Evolutionary conservation across 2,113 vertebrate species (phyloP), one percentile per base, ranked within the genome.

Genomic region (Hoplias malabaricus): DNA sequence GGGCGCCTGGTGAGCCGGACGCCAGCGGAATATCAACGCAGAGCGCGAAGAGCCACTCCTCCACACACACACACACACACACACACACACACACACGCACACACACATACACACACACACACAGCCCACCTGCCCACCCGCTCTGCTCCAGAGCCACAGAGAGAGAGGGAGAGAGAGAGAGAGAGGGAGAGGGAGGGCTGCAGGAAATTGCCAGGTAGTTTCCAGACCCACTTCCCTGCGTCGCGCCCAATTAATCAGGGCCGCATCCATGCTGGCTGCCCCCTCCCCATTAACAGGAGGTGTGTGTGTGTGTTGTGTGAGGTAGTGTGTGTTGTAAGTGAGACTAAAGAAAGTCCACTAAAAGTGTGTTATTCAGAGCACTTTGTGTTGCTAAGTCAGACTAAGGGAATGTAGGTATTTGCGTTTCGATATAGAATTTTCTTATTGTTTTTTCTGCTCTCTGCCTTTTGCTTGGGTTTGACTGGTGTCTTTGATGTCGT

Each of bases 161-260:
- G 25, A 67, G 25, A 56, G 62, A 59, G 53, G 25, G 33, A 56
- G 61, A 59, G 69, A 33, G 70, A 69, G 36, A 67, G 56, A 63
- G 66, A 25, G 25, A 38, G 70, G 34, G 25, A 38, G 27, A 36
- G 78, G 81, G 82, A 31, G 78, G 87, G 86, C 84, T 88, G 85
- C 82, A 87, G 87, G 91, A 92, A 93, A 93, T 90, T 91, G 90
- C 88, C 91, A 93, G 92, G 90, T 92, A 92, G 90, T 91, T 90
- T 92, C 90, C 87, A 93, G 91, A 92, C 90, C 91, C 91, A 91
- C 90, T 92, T 93, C 90, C 88, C 87, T 84, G 86, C 83, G 90
- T 90, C 91, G 89, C 85, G 84, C 85, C 89, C 92, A 93, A 93
- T 93, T 93, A 92, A 93, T 93, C 91, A 92, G 90, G 87, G 83